Evolutionary conservation across 2,888 invertebrate genomes (phyloP).

Genomic region (Himalopsyche kuldschensis): DNA sequence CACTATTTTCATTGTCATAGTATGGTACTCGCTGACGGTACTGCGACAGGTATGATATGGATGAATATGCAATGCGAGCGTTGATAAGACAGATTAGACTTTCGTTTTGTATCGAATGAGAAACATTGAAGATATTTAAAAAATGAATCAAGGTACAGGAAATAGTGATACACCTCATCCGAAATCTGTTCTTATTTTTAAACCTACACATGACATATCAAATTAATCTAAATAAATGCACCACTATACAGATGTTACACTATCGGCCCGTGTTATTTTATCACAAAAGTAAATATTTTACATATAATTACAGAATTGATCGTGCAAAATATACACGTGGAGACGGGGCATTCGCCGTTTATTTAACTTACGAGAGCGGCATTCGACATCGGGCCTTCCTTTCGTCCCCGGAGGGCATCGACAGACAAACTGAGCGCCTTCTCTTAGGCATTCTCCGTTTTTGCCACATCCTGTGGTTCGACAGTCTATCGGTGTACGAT

Average conservation of each 20-base stretch:
- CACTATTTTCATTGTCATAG: background rate
- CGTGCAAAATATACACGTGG: conserved; percentile 58
- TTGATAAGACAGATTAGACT: conserved; percentile 40
- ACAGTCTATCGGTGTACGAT: conserved; percentile 71
- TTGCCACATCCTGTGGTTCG: conserved; percentile 81
- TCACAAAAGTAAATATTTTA: conserved; percentile 39
- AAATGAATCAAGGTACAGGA: conserved; percentile 31
- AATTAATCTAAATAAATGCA: conserved; percentile 37
- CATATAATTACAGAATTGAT: conserved; percentile 41
- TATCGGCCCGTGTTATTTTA: conserved; percentile 39
- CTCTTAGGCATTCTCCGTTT: conserved; percentile 84
- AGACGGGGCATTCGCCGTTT: conserved; percentile 21
- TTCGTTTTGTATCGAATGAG: conserved; percentile 27
- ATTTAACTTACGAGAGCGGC: conserved; percentile 49
- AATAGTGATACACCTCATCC: conserved; percentile 36
- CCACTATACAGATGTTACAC: conserved; percentile 40
- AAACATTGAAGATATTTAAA: conserved; percentile 28
- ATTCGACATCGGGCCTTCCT: conserved; percentile 73
- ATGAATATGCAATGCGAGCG: background rate
- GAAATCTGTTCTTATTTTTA: conserved; percentile 29
- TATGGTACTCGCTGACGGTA: background rate
- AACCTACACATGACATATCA: conserved; percentile 24
- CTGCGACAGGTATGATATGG: background rate
- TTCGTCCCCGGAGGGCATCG: conserved; percentile 75
- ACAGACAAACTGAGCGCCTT: conserved; percentile 82